A percentile compares a stretch with the other conserved stretches of the same genome.
Evolutionary conservation across 2,888 invertebrate genomes (phyloP).

Genomic region (Incurvaria masculella): DNA sequence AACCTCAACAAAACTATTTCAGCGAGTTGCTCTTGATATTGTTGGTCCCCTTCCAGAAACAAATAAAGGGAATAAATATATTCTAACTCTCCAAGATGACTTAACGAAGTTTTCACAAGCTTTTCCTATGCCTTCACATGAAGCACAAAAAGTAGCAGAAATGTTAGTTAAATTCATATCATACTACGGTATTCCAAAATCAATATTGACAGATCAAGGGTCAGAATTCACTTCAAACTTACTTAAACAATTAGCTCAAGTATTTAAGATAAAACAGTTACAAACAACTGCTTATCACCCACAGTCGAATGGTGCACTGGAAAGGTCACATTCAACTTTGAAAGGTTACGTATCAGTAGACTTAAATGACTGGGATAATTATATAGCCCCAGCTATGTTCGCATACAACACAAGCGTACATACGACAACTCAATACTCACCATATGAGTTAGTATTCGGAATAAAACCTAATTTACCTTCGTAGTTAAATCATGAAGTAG

Average conservation of each 20-base stretch:
- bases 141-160: not conserved
- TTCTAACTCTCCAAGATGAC: conserved; percentile 6
- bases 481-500: conserved; percentile 15
- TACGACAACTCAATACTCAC: not conserved
- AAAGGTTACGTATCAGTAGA: conserved; percentile 19
- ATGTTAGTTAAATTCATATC: not conserved
- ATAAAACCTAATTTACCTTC: not conserved
- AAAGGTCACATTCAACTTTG: conserved; percentile 22
- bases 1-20: not conserved
- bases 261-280: conserved; percentile 22
- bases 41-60: not conserved
- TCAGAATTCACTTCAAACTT: conserved; percentile 34
- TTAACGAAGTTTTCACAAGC: conserved; percentile 4
- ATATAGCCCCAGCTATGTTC: not conserved
- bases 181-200: conserved; percentile 29
- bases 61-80: conserved; percentile 3
- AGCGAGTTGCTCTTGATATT: too few species aligned
- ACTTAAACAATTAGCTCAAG: conserved; percentile 19
- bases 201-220: conserved; percentile 51
- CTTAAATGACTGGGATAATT: conserved; percentile 21
- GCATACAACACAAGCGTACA: not conserved
- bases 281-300: conserved; percentile 21
- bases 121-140: not conserved
- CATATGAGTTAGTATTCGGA: not conserved
- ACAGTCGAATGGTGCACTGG: conserved; percentile 22